Evolutionary conservation across 2,888 invertebrate species (phyloP).

Genomic region (Tenthredo notha): DNA sequence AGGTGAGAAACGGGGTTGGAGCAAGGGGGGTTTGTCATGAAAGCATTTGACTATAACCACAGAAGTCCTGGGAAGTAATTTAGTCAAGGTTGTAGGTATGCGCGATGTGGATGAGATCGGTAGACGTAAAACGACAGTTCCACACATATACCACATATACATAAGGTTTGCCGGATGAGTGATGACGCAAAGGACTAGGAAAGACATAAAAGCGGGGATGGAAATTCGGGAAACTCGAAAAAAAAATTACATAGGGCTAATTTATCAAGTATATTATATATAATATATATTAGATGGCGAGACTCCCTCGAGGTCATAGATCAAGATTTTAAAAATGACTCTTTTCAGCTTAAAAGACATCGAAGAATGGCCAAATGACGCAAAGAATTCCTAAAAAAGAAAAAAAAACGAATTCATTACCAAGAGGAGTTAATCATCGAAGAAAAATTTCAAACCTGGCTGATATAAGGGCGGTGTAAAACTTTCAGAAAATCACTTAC

Average conservation of each 20-base stretch:
- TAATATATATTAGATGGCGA: background rate
- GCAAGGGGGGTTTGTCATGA: background rate
- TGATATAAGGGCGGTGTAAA: background rate
- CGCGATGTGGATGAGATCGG: background rate
- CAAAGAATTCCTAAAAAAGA: background rate
- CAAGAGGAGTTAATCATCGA: background rate
- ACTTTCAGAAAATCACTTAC: background rate
- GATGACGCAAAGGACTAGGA: background rate
- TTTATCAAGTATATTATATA: background rate
- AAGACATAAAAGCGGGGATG: background rate
- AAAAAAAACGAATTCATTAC: background rate
- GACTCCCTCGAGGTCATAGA: background rate
- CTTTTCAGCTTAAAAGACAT: background rate
- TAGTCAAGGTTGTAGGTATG: background rate
- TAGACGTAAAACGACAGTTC: background rate
- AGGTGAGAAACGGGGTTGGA: background rate
- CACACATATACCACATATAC: background rate
- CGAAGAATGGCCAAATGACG: background rate
- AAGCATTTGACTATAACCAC: conserved; percentile 29
- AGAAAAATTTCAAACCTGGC: background rate
- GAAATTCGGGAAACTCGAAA: too few species aligned
- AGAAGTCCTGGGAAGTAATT: background rate
- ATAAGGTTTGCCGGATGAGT: background rate
- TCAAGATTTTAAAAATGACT: background rate
- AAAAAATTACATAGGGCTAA: background rate